These are phyloP conservation scores for Pseudochirops cupreus DNA, from an alignment of 2,797 vertebrate species.

Conservation along the genomic window DNA sequence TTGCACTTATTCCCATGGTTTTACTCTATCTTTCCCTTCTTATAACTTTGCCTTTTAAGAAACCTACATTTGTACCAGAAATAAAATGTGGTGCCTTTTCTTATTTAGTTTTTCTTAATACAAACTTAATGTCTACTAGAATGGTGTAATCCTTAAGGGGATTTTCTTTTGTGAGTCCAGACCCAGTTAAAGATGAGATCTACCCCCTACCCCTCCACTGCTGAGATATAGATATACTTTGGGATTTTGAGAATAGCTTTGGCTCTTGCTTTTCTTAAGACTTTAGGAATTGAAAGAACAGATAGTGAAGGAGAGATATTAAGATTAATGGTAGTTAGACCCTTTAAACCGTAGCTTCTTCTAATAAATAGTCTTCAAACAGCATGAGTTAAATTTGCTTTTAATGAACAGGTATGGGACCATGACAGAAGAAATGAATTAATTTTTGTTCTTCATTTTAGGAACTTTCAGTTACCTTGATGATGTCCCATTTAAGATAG, in stretches of 20 bases:
- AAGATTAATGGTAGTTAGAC: slow-evolving; percentile 64
- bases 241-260: slow-evolving; percentile 21
- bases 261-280: slow-evolving; percentile 31
- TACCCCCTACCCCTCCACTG: neutral
- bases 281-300: slow-evolving; percentile 44
- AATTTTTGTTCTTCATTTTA: slow-evolving; percentile 81
- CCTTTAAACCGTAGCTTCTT: slow-evolving; percentile 18
- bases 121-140: slow-evolving; percentile 28
- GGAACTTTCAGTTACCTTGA: slow-evolving; percentile 98
- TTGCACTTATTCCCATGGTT: slow-evolving; percentile 12
- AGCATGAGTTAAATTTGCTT: slow-evolving; percentile 54
- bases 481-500: slow-evolving; percentile 98
- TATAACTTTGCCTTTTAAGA: neutral
- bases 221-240: neutral
- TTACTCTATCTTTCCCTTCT: slow-evolving; percentile 35
- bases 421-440: slow-evolving; percentile 62
- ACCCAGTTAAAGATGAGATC: neutral
- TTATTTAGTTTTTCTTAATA: slow-evolving; percentile 12
- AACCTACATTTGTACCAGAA: slow-evolving; percentile 20
- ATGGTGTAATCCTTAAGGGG: slow-evolving; percentile 35
- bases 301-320: slow-evolving; percentile 11
- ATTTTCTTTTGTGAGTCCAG: slow-evolving; percentile 24
- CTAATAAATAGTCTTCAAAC: slow-evolving; percentile 55
- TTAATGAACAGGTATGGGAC: slow-evolving; percentile 35
- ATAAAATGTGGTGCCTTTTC: neutral